These are phyloP conservation scores for Eunapius fragilis DNA, from an alignment of 37 sponge, comb jelly and placozoan species.

Conservation along the genomic window DNA sequence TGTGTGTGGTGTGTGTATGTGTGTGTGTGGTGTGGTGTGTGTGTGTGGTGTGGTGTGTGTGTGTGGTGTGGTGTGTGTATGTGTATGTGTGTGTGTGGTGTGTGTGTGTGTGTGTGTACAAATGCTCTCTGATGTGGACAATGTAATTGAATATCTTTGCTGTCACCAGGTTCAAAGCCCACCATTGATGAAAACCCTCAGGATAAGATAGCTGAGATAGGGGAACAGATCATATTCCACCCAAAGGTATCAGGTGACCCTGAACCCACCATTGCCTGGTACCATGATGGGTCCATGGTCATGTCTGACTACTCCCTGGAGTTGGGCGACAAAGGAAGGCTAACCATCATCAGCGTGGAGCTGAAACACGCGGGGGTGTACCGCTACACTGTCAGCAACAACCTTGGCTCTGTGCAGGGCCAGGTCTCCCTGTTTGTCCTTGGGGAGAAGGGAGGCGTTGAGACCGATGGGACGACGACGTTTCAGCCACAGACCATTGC, in stretches of 20 bases:
- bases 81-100: too few relatives aligned
- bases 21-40: too few relatives aligned
- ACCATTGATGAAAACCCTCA: conserved; percentile 12
- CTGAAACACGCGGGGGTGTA: conserved; percentile 50
- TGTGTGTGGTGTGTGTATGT: too few relatives aligned
- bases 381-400: conserved; percentile 55
- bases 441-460: neutral
- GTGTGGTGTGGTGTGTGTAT: too few relatives aligned
- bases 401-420: conserved; percentile 37
- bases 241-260: conserved; percentile 40
- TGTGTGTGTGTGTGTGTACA: too few relatives aligned
- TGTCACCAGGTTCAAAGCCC: conserved; percentile 25
- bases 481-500: neutral
- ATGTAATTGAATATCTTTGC: too few relatives aligned
- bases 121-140: too few relatives aligned
- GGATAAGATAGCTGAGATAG: conserved; percentile 21
- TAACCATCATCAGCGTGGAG: conserved; percentile 34
- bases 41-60: too few relatives aligned
- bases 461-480: conserved; percentile 8
- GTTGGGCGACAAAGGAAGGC: conserved; percentile 14
- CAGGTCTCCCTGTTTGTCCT: conserved; percentile 25
- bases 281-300: conserved; percentile 39
- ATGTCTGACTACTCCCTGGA: conserved; percentile 35
- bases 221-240: conserved; percentile 14
- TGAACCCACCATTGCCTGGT: conserved; percentile 35